A percentile compares a stretch with the other conserved stretches of the same genome.
These are phyloP conservation scores for Strix aluco DNA, from an alignment of 2,113 vertebrate species.

Conservation along the genomic window DNA sequence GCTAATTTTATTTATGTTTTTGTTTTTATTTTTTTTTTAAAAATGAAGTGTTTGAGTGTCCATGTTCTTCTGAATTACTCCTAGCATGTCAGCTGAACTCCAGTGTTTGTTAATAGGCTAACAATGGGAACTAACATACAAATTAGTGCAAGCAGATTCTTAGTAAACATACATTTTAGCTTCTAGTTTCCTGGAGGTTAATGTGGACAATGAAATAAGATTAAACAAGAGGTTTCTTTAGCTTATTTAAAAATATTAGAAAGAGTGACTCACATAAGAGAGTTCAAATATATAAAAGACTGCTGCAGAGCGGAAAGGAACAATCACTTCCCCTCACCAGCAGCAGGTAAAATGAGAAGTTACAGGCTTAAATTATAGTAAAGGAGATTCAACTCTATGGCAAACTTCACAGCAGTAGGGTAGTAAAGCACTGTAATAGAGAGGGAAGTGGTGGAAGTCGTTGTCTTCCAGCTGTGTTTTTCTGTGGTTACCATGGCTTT, in stretches of 20 bases:
- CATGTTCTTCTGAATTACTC: neutral
- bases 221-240: neutral
- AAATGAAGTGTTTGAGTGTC: neutral
- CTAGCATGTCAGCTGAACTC: neutral
- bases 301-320: neutral
- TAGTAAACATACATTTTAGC: neutral
- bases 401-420: neutral
- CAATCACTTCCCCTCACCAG: neutral
- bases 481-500: neutral
- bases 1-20: neutral
- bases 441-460: neutral
- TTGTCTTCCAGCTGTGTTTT: neutral
- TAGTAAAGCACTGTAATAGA: neutral
- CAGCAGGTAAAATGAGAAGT: neutral
- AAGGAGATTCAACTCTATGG: neutral
- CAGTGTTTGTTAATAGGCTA: neutral
- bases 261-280: neutral
- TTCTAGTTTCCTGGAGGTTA: neutral
- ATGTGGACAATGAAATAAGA: neutral
- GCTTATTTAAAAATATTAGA: neutral
- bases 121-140: neutral
- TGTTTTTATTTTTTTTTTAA: neutral
- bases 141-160: neutral
- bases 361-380: neutral
- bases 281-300: neutral